Evolutionary conservation across 2,888 invertebrate species (phyloP), one percentile per base, ranked within the genome.

Genomic region (Drosophila antonietae): DNA sequence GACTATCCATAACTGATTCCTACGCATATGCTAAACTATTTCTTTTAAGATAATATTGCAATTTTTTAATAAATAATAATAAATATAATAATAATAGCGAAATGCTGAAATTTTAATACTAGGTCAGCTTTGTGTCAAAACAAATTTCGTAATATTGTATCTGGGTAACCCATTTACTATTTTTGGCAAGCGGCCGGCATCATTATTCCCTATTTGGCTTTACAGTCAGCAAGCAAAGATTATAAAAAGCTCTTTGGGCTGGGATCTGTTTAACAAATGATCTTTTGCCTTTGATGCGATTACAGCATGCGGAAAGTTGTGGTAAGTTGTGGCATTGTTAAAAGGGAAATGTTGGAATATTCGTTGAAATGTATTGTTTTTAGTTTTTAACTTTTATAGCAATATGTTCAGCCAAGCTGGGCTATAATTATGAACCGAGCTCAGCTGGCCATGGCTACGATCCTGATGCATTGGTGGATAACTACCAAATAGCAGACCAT

Each of bases 221-320:
- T n/a, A 14, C 23, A 35, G 43, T 10, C 51, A 43, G 49, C 61
- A 28, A 66, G 44, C 46, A n/a, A 60, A 83, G 23, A 71, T 88
- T 85, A 85, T 85, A 85, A 81, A 84, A 85, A 14, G 75, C 61
- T 51, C n/a, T 28, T 53, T 7, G 49, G 20, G 43, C n/a, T 23
- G 28, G 44, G 37, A 28, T 46, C 31, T 37, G 33, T 6, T 41
- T 2, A 55, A 62, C 88, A 85, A 68, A 78, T 55, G 71, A 49
- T 39, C 59, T 35, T 62, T 46, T 63, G 57, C 52, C 71, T 68
- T 72, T 66, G 66, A 3, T 14, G 64, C 14, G 81, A 15, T 68
- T 73, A 76, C 73, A 88, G 71, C 76, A 85, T 85, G 84, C 68
- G 68, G 44, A 33, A 66, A 63, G 44, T 81, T 60, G 68, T 81